Evolutionary conservation across 2,113 vertebrate genomes (phyloP), one percentile per base, ranked within the genome.

Genomic region (Etheostoma spectabile): DNA sequence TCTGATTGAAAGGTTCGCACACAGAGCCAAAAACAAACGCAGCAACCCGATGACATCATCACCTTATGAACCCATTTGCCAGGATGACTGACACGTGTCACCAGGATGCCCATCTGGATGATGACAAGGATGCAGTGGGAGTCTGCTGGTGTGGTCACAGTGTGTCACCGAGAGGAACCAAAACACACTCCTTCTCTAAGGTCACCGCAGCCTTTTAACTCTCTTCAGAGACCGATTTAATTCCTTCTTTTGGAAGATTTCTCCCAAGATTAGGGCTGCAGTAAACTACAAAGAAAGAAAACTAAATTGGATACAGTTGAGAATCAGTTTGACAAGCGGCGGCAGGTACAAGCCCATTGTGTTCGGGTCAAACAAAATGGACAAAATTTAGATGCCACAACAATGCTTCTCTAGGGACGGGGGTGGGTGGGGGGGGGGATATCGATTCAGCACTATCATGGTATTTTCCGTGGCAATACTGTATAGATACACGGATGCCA

Each of bases 61-160:
- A 33, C 52, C 33, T 52, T 18, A 0, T 48, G 70, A 73, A 55
- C 73, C 49, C 55, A 27, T 76, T 65, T 49, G 24, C 2, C 68
- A 2, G 64, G 62, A 68, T 88, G 89, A 88, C 18, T 77, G 89
- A 83, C 87, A 81, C 69, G 79, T 88, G 83, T 85, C 82, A 67
- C 16, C 35, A 5, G 61, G 52, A 35, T 27, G 68, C 48, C 77
- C 60, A 38, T 82, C 83, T 68, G 69, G 57, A 65, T 42, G 76
- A 79, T 52, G 65, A 79, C 49, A 59, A 62, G 52, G 64, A 59
- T 19, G 63, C 71, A n/a, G 74, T 7, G 52, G 80, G 74, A 79
- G 74, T 22, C 15, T 61, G 60, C 46, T 15, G 22, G 22, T 53
- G 64, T 45, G 80, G 65, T 73, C 77, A 73, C 33, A 19, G 76